Evolutionary conservation across 2,113 vertebrate species (phyloP), one percentile per base, ranked within the genome.

Genomic region (Pteruthius melanotis): DNA sequence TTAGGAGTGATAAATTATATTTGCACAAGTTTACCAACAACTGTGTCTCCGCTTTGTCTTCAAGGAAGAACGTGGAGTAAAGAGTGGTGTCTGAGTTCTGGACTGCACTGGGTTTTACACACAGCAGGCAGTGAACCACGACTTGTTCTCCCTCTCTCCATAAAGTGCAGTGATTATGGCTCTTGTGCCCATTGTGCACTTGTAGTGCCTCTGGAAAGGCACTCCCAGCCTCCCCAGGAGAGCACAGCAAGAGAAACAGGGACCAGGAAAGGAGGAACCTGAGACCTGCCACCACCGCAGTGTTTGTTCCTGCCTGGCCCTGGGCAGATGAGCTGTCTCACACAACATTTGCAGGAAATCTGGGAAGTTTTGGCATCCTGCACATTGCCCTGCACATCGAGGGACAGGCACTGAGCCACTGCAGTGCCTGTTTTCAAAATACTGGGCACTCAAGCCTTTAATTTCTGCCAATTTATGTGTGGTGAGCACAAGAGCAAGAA

Each of bases 101-200:
- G 21, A 2, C 53, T 22, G 52, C 28, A 15, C 19, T 33, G 42
- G 17, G 3, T 66, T 16, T 54, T 33, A 8, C 44, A 40, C 31
- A 13, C 5, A 39, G 9, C 26, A 75, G 27, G 59, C 27, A 45
- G 20, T 7, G 21, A 65, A 15, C 10, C 19, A 2, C 0, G 1
- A 1, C 7, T 60, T 30, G 27, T 11, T 26, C 13, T 28, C 7
- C 33, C 11, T 60, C 17, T 60, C 37, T 49, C 45, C 5, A 20
- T 8, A 9, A 61, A 11, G 1, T 20, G 47, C 17, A 23, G 23
- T 24, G 20, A 12, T 50, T 31, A 7, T n/a, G 22, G 54, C 7
- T 45, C 28, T 75, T 7, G 1, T 9, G 20, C 4, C 9, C 54
- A 26, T 35, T 57, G 19, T 69, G 81, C 3, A 0, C 16, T 54